These are phyloP conservation scores for Myxocyprinus asiaticus DNA, from an alignment of 2,113 vertebrate genomes.

Conservation along the genomic window DNA sequence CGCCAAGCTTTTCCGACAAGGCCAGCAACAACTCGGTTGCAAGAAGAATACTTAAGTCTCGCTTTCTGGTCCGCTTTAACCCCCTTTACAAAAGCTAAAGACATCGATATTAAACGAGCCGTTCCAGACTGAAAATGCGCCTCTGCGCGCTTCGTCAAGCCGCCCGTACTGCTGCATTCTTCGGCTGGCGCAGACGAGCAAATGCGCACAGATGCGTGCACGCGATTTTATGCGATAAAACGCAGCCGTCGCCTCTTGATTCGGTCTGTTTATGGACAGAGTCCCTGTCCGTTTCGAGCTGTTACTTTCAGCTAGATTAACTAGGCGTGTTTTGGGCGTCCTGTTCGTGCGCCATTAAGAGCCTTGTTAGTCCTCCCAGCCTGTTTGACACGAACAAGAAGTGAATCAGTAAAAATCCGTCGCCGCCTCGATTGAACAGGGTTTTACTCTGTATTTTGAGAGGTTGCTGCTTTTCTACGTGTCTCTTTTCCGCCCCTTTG, in stretches of 20 bases:
- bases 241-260: slow-evolving; percentile 58
- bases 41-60: slow-evolving; percentile 38
- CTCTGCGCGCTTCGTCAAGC: not conserved
- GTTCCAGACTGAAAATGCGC: not conserved
- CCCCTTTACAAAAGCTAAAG: not conserved
- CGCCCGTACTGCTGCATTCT: not conserved
- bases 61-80: slow-evolving; percentile 15
- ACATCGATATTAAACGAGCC: not conserved
- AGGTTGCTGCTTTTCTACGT: slow-evolving; percentile 51
- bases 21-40: slow-evolving; percentile 51
- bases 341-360: slow-evolving; percentile 31
- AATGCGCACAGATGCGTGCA: not conserved
- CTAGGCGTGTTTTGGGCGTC: slow-evolving; percentile 32
- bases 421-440: slow-evolving; percentile 30
- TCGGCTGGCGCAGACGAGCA: not conserved
- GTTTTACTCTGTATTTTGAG: slow-evolving; percentile 54
- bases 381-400: slow-evolving; percentile 15
- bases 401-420: slow-evolving; percentile 32
- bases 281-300: slow-evolving; percentile 35
- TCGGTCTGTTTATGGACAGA: slow-evolving; percentile 71
- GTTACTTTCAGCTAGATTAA: slow-evolving; percentile 5
- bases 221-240: not conserved
- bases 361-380: slow-evolving; percentile 11
- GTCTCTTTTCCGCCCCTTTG: slow-evolving; percentile 57
- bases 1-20: slow-evolving; percentile 66